Base-by-base conservation (phyloP, 2,888 invertebrate genomes). In the Hypselothyrea guttata region DNA sequence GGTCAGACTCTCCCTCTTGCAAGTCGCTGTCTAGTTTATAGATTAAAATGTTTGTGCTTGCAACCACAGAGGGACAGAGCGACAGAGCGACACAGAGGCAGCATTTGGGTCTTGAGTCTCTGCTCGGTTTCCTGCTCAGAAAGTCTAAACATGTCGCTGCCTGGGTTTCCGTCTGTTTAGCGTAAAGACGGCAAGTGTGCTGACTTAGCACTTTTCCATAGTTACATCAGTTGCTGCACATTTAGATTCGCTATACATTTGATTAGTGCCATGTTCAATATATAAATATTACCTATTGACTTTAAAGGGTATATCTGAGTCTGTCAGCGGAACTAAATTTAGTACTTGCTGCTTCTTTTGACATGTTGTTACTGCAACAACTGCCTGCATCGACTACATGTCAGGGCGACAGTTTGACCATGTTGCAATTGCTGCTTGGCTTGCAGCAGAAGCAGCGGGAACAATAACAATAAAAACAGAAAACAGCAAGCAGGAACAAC, bases 321-420 rank as follows among this genome's bases (percentile, higher is more conserved):
- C 7, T n/a, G n/a, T n/a, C n/a, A n/a, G n/a, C n/a, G n/a, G 9
- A 15, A 31, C 35, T 49, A 2, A 22, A 2, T 22, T 2, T 5
- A 22, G 5, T 2, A 22, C 5, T 12, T 49, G 30, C n/a, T 34
- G 34, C 16, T 54, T 5, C 12, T 47, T 41, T 59, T 42, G 41
- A 42, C 49, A 30, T 52, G 51, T 27, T 28, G 45, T 44, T 35
- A 30, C 31, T 56, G 35, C 59, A 42, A 41, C 46, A 54, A 40
- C 41, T 42, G 27, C 42, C 18, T 27, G 71, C 70, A 62, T 62
- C 51, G 57, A 64, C 22, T 81, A 81, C 77, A 75, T 82, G 81
- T 81, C 82, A 67, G 68, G 71, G 75, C 71, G 84, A 81, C 84
- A 81, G 79, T 78, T 78, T 77, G 82, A 77, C 57, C 63, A 69